These are phyloP conservation scores for Enteromius mattozi DNA, from an alignment of 2,797 vertebrate species.

Conservation along the genomic window DNA sequence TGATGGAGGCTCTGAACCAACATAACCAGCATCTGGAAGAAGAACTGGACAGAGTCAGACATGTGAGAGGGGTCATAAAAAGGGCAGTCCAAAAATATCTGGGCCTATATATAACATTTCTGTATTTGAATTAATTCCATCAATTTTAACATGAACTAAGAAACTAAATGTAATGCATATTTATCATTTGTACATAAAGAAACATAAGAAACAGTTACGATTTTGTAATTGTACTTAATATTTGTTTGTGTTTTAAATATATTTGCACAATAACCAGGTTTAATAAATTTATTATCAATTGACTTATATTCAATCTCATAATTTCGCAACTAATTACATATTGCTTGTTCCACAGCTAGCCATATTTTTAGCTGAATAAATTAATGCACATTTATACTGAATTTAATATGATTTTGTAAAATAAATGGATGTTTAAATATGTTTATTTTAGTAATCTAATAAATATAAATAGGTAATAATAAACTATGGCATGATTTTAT, in stretches of 20 bases:
- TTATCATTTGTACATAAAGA: neutral
- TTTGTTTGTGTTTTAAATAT: neutral
- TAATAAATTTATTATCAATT: neutral
- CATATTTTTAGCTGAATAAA: neutral
- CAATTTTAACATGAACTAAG: neutral
- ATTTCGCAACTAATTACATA: neutral
- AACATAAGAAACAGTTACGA: neutral
- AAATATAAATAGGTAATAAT: neutral
- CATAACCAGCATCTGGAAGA: slow-evolving; percentile 77
- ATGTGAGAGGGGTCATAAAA: slow-evolving; percentile 38
- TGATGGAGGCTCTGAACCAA: slow-evolving; percentile 76
- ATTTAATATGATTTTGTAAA: neutral
- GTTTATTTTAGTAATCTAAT: neutral
- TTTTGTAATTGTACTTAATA: neutral
- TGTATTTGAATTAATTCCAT: neutral
- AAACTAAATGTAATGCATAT: neutral
- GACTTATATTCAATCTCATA: neutral
- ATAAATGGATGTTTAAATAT: neutral
- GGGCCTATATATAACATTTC: neutral
- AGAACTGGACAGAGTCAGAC: slow-evolving; percentile 73
- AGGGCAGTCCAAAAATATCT: neutral
- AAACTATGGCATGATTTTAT: neutral
- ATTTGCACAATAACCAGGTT: neutral
- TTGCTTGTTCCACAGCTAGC: neutral
- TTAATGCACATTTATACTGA: neutral